Evolutionary conservation across 2,113 vertebrate genomes (phyloP), one percentile per base, ranked within the genome.

Genomic region (rabbit (Oryctolagus cuniculus)): DNA sequence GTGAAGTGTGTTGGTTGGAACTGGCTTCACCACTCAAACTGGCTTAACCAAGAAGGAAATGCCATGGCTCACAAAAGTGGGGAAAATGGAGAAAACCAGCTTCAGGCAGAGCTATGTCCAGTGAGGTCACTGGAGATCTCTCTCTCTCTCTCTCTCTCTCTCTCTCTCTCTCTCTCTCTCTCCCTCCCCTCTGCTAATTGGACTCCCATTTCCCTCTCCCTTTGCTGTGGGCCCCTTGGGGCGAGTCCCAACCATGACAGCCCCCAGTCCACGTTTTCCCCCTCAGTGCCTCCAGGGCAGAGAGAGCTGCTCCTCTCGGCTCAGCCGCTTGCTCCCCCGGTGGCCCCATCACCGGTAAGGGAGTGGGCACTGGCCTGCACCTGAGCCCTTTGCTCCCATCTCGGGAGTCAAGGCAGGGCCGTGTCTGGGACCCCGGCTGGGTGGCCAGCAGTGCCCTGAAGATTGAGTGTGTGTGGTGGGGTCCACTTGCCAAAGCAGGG

Each of bases 111-210:
- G 36, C 49, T 34, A 10, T 21, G 27, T 66, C 78, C 90, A 6
- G 0, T 27, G 36, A n/a, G 15, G 13, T 61, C 85, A 36, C 29
- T 49, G 34, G 63, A 4, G 22, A 4, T 25, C 3, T 25, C 17
- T 78, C 72, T 36, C 49, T 55, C 53, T 51, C 53, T 72, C 24
- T 38, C 17, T 9, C 51, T 9, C 27, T 19, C 31, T 16, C 29
- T 58, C 7, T 12, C 13, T 55, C 53, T 78, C 27, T 4, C 4
- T 55, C 4, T 15, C 73, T 17, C 74, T 25, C 3, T 36, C 19
- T 25, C 36, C n/a, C 11, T 61, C 24, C 3, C 29, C 55, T 53
- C 25, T 70, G 22, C 69, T 77, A 49, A n/a, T 17, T 11, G 55
- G 63, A 53, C 12, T 86, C 53, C 3, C 64, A 69, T 58, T 67